A percentile compares a stretch with the other conserved stretches of the same genome.
Evolutionary conservation across 2,797 vertebrate species (phyloP).

Genomic region (Anguilla megastoma): DNA sequence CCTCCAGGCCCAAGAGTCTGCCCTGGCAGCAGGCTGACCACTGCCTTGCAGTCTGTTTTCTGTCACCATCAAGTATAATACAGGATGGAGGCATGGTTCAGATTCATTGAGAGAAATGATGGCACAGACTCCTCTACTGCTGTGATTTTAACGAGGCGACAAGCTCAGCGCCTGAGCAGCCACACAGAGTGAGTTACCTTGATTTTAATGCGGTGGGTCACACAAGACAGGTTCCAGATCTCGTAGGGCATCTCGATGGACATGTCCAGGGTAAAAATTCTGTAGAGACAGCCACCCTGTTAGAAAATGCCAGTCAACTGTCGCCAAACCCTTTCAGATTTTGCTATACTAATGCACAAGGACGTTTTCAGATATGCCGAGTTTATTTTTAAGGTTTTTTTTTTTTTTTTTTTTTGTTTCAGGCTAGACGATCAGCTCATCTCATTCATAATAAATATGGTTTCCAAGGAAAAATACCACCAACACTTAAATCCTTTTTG

Average conservation of each 20-base stretch:
- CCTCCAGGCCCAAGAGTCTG: conserved; percentile 69
- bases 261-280: conserved; percentile 75
- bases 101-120: not conserved
- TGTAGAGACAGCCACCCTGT: conserved; percentile 31
- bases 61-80: conserved; percentile 42
- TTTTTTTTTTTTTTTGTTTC: not conserved
- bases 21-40: conserved; percentile 73
- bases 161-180: not conserved
- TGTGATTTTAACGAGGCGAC: not conserved
- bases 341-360: too few relatives aligned
- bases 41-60: conserved; percentile 80
- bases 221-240: conserved; percentile 68
- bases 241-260: conserved; percentile 79
- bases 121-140: not conserved
- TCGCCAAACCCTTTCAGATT: not conserved
- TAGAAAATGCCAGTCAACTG: not conserved
- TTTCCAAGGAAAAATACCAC: not conserved
- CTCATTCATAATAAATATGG: not conserved
- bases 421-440: not conserved
- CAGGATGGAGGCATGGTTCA: not conserved
- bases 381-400: not conserved
- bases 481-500: not conserved
- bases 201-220: conserved; percentile 73
- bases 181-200: conserved; percentile 67
- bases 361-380: not conserved